phyloP scores from a whole-genome alignment of 2,113 vertebrate species.

The Lycaon pictus region DNA sequence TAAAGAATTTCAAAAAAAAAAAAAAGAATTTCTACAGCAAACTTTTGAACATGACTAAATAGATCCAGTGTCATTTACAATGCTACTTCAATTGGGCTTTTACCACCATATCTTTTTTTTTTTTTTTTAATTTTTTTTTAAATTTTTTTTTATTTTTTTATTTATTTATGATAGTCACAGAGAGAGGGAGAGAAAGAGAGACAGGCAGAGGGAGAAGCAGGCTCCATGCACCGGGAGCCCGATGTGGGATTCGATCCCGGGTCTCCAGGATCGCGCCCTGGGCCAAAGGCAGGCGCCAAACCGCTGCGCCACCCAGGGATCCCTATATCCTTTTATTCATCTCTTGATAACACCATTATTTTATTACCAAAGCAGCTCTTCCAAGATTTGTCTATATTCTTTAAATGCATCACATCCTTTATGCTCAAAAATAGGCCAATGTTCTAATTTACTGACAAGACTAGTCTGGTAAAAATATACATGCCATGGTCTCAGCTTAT shows the following conservation, averaged over 20 bases:
- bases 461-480: background rate
- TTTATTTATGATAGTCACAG: no score
- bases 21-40: background rate
- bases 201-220: no score
- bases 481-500: background rate
- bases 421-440: background rate
- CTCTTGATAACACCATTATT: background rate
- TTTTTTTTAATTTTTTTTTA: no score
- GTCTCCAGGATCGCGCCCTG: no score
- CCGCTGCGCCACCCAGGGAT: no score
- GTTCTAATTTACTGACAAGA: background rate
- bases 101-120: background rate
- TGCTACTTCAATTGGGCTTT: background rate
- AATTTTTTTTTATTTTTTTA: no score
- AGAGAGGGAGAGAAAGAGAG: no score
- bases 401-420: background rate
- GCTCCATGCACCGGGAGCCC: no score
- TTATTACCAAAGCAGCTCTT: constrained; percentile 25
- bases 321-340: background rate
- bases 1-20: background rate
- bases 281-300: no score
- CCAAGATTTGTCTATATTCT: background rate
- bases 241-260: no score
- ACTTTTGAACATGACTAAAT: background rate
- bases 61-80: background rate